Evolutionary conservation across 2,888 invertebrate genomes (phyloP), one percentile per base, ranked within the genome.

Genomic region (Lycia hirtaria): DNA sequence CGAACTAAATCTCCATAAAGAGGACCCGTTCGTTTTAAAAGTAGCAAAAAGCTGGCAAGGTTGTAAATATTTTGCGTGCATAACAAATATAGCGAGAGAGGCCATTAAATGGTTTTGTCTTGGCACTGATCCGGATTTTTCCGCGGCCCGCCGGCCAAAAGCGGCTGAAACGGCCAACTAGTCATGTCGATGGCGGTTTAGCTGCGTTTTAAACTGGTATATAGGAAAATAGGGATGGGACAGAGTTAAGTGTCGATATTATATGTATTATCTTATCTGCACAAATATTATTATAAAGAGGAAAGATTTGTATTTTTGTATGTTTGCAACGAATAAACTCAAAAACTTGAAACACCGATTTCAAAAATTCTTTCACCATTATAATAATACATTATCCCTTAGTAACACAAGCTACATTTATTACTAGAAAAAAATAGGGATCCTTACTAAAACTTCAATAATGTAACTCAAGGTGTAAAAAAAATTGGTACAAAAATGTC

Each of bases 101-200:
- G 12, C 47, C 41, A 52, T 52, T 51, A 52, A 40, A 52, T 33
- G 51, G 44, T 50, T 44, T 30, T 37, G 47, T 48, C 41, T 57
- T 57, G 57, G 57, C 57, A 33, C 41, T 4, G 28, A 17, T 26
- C 41, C 47, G 52, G 51, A 38, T 56, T 51, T 56, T 56, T 56
- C 50, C 26, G 51, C 47, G 44, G 33, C 37, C 15, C 19, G 14
- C 24, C 51, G 20, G 58, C 59, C 60, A 52, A 52, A 40, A 54
- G 47, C 33, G 26, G 26, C 41, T 26, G 28, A 15, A 56, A 40
- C 24, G 53, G 49, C 38, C 53, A 44, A 59, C 58, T 50, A 56
- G 47, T 60, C 60, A 55, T 51, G 43, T 52, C 40, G 61, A 65
- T 63, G 57, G 63, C 59, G 59, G 65, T 57, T 65, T 65, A 65